Evolutionary conservation across 2,888 invertebrate species (phyloP).

Genomic region (Scaptomyza parva): DNA sequence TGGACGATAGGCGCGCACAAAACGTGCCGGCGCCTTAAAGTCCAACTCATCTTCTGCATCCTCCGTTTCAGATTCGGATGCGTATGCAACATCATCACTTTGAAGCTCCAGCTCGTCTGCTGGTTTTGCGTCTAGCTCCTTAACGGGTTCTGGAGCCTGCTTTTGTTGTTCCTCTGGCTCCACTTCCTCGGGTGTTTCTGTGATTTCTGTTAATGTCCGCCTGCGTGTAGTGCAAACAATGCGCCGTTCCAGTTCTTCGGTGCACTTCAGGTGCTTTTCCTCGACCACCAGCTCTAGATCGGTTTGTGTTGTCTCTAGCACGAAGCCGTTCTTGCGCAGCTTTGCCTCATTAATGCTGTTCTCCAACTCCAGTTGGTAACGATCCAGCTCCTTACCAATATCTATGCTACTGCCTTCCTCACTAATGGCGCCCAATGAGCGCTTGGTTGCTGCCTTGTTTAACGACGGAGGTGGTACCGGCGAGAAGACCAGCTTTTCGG

Average conservation of each 20-base stretch:
- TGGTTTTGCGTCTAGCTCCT: not conserved
- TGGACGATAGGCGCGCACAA: slow-evolving; percentile 83
- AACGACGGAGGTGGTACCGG: slow-evolving; percentile 57
- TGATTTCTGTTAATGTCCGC: slow-evolving; percentile 63
- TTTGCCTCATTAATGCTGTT: slow-evolving; percentile 85
- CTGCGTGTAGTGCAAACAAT: slow-evolving; percentile 55
- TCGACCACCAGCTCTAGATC: slow-evolving; percentile 34
- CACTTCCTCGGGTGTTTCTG: slow-evolving; percentile 55
- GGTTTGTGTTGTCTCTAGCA: slow-evolving; percentile 26
- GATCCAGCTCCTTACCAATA: slow-evolving; percentile 84
- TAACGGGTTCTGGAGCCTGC: not conserved
- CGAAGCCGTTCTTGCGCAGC: slow-evolving; percentile 67
- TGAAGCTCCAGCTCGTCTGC: slow-evolving; percentile 3
- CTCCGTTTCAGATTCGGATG: slow-evolving; percentile 65
- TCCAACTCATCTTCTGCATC: slow-evolving; percentile 48
- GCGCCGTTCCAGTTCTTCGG: slow-evolving; percentile 49
- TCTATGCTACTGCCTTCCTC: slow-evolving; percentile 83
- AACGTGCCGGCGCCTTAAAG: slow-evolving; percentile 81
- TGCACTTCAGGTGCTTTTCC: slow-evolving; percentile 19
- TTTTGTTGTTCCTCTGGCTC: not conserved
- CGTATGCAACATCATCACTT: slow-evolving; percentile 62
- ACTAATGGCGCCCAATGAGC: slow-evolving; percentile 78
- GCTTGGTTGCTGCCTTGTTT: slow-evolving; percentile 46
- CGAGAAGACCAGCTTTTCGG: slow-evolving; percentile 83
- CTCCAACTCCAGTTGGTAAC: slow-evolving; percentile 84